Evolutionary conservation across 2,888 invertebrate species (phyloP).

Genomic region (Drosophila tripunctata): DNA sequence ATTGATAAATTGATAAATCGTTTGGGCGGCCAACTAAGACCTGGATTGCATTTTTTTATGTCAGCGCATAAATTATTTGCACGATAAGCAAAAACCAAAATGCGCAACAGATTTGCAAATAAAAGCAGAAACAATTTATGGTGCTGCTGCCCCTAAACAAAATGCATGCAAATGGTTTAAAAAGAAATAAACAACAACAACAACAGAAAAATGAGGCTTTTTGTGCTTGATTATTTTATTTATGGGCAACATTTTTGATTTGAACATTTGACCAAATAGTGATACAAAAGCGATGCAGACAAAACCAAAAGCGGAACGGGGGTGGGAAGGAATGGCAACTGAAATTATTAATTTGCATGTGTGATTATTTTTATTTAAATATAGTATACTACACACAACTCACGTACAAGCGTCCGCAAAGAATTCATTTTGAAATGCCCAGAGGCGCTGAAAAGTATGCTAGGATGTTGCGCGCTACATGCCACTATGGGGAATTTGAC

Average conservation of each 20-base stretch:
- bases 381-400: constrained; percentile 34
- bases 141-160: constrained; percentile 32
- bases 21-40: constrained; percentile 46
- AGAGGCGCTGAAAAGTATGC: constrained; percentile 69
- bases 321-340: constrained; percentile 35
- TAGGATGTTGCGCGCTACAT: constrained; percentile 24
- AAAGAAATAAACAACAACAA: too few species aligned
- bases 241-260: constrained; percentile 66
- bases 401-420: constrained; percentile 10
- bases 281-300: constrained; percentile 9
- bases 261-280: constrained; percentile 27
- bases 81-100: constrained; percentile 60
- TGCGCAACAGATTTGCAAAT: constrained; percentile 66
- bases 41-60: constrained; percentile 48
- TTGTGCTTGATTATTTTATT: constrained; percentile 58
- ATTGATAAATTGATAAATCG: constrained; percentile 65
- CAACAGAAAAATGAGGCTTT: too few species aligned
- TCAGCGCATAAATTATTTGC: constrained; percentile 65
- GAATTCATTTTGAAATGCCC: constrained; percentile 59
- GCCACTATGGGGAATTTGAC: too few species aligned
- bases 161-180: constrained; percentile 33
- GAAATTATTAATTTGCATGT: constrained; percentile 82
- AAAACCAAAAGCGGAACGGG: too few species aligned
- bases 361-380: constrained; percentile 79
- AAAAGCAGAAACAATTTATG: constrained; percentile 51